phyloP scores from a whole-genome alignment of 2,797 vertebrate species.

The Amblyopsis hoosieri region DNA sequence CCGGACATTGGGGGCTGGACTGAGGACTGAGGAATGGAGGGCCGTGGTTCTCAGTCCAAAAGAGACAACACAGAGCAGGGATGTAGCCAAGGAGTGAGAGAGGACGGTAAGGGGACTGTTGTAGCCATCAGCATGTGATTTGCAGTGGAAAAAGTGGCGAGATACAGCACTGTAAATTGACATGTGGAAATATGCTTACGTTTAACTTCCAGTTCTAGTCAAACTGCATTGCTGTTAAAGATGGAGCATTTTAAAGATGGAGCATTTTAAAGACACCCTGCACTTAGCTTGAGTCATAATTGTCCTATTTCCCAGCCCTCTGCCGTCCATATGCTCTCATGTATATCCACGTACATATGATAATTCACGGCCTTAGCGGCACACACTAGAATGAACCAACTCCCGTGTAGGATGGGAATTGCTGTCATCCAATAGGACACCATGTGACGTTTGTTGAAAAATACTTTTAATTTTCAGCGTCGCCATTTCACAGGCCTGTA shows the following conservation, averaged over 20 bases:
- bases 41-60: constrained; percentile 62
- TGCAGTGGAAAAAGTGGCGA: no score
- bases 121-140: not conserved
- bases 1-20: constrained; percentile 49
- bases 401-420: constrained; percentile 27
- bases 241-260: no score
- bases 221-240: no score
- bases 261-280: no score
- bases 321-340: no score
- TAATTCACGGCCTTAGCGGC: constrained; percentile 29
- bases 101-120: constrained; percentile 1
- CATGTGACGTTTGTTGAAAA: constrained; percentile 63
- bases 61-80: constrained; percentile 57
- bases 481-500: constrained; percentile 55
- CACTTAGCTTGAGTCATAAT: no score
- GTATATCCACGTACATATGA: not conserved
- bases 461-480: constrained; percentile 76
- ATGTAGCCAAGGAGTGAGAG: constrained; percentile 37
- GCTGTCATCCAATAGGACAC: constrained; percentile 22
- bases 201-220: no score
- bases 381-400: constrained; percentile 29
- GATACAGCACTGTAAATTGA: no score
- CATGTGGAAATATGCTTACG: no score
- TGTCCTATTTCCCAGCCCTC: no score
- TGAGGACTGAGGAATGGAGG: constrained; percentile 46